These are phyloP conservation scores for Dinocampus coccinellae DNA, from an alignment of 2,888 invertebrate species.

Conservation along the genomic window DNA sequence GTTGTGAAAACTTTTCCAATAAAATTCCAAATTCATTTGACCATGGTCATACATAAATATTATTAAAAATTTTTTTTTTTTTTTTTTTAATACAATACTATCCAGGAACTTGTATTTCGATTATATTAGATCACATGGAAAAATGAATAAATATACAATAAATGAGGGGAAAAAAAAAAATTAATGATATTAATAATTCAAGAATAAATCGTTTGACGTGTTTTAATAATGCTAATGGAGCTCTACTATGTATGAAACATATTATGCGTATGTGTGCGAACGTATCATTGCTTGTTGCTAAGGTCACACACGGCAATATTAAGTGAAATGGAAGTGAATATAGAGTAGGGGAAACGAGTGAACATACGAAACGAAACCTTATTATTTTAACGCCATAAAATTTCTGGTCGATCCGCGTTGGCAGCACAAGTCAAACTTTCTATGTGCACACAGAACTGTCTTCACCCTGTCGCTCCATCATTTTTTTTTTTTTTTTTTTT, in stretches of 20 bases:
- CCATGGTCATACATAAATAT: no score
- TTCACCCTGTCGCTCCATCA: neutral
- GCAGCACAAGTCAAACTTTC: constrained; percentile 27
- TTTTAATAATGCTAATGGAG: constrained; percentile 30
- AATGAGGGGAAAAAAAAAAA: neutral
- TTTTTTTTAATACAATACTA: no score
- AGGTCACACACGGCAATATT: neutral
- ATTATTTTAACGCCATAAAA: constrained; percentile 36
- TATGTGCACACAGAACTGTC: neutral
- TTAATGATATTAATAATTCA: no score
- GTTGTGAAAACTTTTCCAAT: neutral
- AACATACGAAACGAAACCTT: constrained; percentile 18
- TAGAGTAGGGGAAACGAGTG: neutral
- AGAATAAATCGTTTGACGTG: constrained; percentile 24
- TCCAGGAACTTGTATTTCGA: no score
- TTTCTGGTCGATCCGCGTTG: constrained; percentile 35
- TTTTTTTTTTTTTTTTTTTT: neutral
- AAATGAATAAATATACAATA: no score
- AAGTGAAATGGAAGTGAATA: neutral
- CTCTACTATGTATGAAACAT: neutral
- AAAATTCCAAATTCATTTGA: no score
- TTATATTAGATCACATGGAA: no score
- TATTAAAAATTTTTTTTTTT: no score
- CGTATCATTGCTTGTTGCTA: neutral
- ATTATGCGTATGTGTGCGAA: neutral